Evolutionary conservation across 2,888 invertebrate genomes (phyloP).

Genomic region (Ormyrus nitidulus): DNA sequence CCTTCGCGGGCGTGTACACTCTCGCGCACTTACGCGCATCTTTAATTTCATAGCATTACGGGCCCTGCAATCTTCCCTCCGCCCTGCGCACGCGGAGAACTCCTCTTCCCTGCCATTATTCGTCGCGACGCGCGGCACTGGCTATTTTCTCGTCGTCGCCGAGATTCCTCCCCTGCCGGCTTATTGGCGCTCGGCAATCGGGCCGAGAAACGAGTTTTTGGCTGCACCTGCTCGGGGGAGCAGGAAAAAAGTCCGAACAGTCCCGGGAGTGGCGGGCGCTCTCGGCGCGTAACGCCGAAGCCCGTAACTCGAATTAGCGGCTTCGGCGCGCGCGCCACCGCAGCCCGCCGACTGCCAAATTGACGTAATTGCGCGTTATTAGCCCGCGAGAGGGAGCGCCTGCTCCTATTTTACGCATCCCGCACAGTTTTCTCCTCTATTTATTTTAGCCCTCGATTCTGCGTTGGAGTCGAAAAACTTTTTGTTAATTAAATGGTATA

Average conservation of each 20-base stretch:
- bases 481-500: too few species aligned
- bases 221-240: conserved; percentile 27
- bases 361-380: conserved; percentile 62
- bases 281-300: conserved; percentile 45
- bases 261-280: background rate
- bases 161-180: background rate
- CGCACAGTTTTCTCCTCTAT: background rate
- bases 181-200: conserved; percentile 29
- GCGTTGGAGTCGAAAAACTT: too few species aligned
- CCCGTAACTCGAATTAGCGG: conserved; percentile 63
- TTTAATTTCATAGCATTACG: conserved; percentile 36
- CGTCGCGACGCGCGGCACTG: background rate
- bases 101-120: background rate
- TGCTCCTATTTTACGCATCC: too few species aligned
- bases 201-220: conserved; percentile 37
- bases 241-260: background rate
- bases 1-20: background rate
- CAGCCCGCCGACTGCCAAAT: conserved; percentile 54
- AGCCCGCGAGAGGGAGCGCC: background rate
- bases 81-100: background rate
- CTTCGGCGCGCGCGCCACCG: conserved; percentile 40
- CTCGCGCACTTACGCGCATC: background rate
- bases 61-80: conserved; percentile 17
- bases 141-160: background rate
- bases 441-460: background rate